Evolutionary conservation across 2,113 vertebrate genomes (phyloP), one percentile per base, ranked within the genome.

Genomic region (Protobothrops flavoviridis): DNA sequence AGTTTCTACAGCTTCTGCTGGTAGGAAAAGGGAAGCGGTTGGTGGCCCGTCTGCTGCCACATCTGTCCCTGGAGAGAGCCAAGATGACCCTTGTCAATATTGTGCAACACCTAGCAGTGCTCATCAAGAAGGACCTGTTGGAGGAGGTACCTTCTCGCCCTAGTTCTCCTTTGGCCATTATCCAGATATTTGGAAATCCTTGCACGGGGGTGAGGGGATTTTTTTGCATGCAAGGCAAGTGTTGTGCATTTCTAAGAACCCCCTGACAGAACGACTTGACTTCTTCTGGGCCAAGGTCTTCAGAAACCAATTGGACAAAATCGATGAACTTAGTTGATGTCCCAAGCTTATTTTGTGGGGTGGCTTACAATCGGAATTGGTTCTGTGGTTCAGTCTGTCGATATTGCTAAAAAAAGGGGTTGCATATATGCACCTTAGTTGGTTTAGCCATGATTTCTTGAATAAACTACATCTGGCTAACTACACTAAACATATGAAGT

Each of bases 11-110:
- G 20, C 97, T 98, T 89, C 97, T 99, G 20, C 97, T 98, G 12
- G 97, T 99, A 90, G 97, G 98, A 57, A 99, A 99, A 94, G 99
- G 99, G 61, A 99, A 99, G 97, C 97, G 97, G 69, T 95, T 99
- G 0, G n/a, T 96, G 0, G 97, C 98, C 0, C 98, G 99, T 26
- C 98, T 99, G 88, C 96, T 99, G 53, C 98, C 98, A 0, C 98
- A 98, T 94, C 95, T 99, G 85, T 97, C 96, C 13, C 96, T 3
- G 0, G 98, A 98, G 39, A 95, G 94, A 21, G 97, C 97, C 0
- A 94, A 98, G 91, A 97, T 97, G 57, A 96, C 99, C 89, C 97
- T 99, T 89, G 85, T 96, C 29, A 95, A 96, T 1, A 95, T 99
- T 96, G 97, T 97, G 0, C 96, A 96, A 33, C 98, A 99, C 88